Base-by-base conservation (phyloP, 2,113 vertebrate species). In the Benitochromis conjunctus region DNA sequence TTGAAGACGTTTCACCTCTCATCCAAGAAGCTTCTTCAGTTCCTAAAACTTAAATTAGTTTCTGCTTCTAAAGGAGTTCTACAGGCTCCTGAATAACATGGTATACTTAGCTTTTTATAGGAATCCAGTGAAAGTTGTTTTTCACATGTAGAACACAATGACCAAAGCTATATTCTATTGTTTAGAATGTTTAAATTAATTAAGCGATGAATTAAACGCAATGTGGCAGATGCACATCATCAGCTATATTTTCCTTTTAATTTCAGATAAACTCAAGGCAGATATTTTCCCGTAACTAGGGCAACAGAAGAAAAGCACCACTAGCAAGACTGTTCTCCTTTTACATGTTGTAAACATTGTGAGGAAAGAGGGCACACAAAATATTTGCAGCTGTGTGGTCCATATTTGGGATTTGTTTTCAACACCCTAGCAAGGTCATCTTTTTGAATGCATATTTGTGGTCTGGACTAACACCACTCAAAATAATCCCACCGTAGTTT, bases 361-460 rank as follows among this genome's bases (percentile, higher is more conserved):
- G 26, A 53, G 41, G 43, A 48, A 74, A 74, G 24, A 74, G 71
- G 26, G 46, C 26, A 31, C 71, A 76, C 10, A n/a, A 76, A 53
- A 76, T 34, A 13, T 76, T 31, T 76, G 71, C 26, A 53, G 46
- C 46, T 76, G 46, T 76, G 71, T 76, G 71, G 46, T 76, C 71
- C 26, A 31, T 53, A 76, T 53, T 76, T 76, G 71, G 43, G 43
- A 12, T 74, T 74, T 74, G 4, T 51, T 74, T 51, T 74, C 6
- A 31, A 74, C 69, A 74, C 14, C 16, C 69, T 11, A 31, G 69
- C 2, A 51, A 13, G 31, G 16, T 12, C 46, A 76, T 53, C 43
- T 13, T 76, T 31, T 12, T 76, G 46, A 76, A 31, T 76, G 26
- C 71, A 53, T 53, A 76, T 76, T 53, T 76, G 46, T 34, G 46